Evolutionary conservation across 2,797 vertebrate species (phyloP), one percentile per base, ranked within the genome.

Genomic region (Setipinna tenuifilis): DNA sequence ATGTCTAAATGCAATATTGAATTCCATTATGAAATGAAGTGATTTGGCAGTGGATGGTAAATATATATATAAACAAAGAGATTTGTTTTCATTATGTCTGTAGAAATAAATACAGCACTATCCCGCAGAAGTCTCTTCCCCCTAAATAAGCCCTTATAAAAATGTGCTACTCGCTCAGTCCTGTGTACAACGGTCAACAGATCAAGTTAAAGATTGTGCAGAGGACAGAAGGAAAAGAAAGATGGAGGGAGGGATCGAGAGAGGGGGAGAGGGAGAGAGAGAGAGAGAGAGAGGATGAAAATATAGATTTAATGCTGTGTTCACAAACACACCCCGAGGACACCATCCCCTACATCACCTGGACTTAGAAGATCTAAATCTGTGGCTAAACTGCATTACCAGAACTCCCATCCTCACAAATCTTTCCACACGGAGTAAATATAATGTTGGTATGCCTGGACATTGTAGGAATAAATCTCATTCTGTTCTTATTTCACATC

Each of bases 1-100:
- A 78, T 78, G 71, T 41, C 71, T 78, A 78, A 78, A 78, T 78
- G 71, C 35, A 44, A 44, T 78, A 78, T 78, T 78, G 71, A 78
- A 78, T 78, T 78, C 71, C 71, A 78, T 78, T 78, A 78, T 78
- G 71, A 78, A 78, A 78, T 78, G 35, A 44, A 78, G 71, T 78
- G 35, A 31, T 44, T 41, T 78, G 71, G 71, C 35, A 78, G 71
- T 17, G 71, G 71, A 78, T 10, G 71, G 71, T 78, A 78, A 78
- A 78, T 78, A 78, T 44, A 78, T 44, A 78, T 78, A n/a, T n/a
- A n/a, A 31, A 78, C 71, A 78, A 78, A 78, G 31, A 78, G 31
- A 78, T 78, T 44, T 78, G 35, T 78, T 78, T 78, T 44, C 71
- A 78, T 78, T 41, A 78, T 78, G 31, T 78, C 35, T 44, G 71